Evolutionary conservation across 2,113 vertebrate species (phyloP).

Genomic region (Takifugu bimaculatus): DNA sequence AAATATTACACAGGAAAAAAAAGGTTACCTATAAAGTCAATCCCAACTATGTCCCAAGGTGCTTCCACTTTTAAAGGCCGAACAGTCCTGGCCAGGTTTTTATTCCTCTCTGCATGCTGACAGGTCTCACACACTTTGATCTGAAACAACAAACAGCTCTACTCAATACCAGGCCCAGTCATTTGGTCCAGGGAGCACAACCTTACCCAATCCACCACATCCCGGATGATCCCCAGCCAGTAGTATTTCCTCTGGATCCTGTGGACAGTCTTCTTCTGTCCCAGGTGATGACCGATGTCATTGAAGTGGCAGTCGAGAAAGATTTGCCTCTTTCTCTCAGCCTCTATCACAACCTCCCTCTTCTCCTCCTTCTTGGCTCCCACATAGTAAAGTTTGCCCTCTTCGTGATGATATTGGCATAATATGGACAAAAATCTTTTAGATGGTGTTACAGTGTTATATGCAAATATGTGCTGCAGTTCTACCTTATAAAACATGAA

Average conservation of each 20-base stretch:
- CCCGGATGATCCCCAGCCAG: slow-evolving; percentile 91
- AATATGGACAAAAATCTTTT: too few relatives aligned
- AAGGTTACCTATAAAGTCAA: slow-evolving; percentile 78
- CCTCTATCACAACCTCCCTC: slow-evolving; percentile 86
- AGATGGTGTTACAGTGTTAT: too few relatives aligned
- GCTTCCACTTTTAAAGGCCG: slow-evolving; percentile 80
- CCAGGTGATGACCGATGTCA: slow-evolving; percentile 84
- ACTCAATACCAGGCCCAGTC: neutral
- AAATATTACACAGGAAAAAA: neutral
- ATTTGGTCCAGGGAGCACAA: neutral
- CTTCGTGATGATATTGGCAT: slow-evolving; percentile 47
- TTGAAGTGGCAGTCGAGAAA: slow-evolving; percentile 88
- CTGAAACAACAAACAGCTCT: slow-evolving; percentile 56
- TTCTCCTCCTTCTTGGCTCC: slow-evolving; percentile 88
- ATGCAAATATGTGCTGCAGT: too few relatives aligned
- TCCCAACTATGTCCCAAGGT: slow-evolving; percentile 84
- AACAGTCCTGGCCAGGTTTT: slow-evolving; percentile 71
- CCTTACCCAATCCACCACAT: slow-evolving; percentile 89
- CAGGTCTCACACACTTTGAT: slow-evolving; percentile 89
- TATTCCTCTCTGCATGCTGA: slow-evolving; percentile 82
- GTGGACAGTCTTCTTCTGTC: slow-evolving; percentile 89
- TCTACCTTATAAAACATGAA: too few relatives aligned
- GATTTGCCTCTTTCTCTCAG: slow-evolving; percentile 79
- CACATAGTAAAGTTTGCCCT: slow-evolving; percentile 84
- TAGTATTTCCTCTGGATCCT: slow-evolving; percentile 88